These are phyloP conservation scores for Mythimna vitellina DNA, from an alignment of 2,888 invertebrate species.

Conservation along the genomic window DNA sequence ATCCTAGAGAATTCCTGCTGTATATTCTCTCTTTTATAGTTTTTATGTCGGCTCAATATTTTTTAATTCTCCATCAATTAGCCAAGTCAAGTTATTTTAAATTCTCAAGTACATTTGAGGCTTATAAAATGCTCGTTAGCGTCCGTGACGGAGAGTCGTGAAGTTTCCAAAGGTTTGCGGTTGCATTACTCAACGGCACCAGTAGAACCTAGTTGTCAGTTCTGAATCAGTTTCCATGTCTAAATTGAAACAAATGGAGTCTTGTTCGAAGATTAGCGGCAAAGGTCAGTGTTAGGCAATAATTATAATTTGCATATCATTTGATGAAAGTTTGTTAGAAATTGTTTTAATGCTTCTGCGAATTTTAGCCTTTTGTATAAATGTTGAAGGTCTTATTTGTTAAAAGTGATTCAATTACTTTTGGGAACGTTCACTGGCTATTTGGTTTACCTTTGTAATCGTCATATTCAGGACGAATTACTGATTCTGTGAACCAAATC, in stretches of 20 bases:
- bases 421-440: neutral
- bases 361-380: neutral
- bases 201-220: slow-evolving; percentile 16
- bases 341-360: neutral
- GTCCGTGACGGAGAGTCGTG: slow-evolving; percentile 57
- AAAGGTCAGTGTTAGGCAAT: slow-evolving; percentile 37
- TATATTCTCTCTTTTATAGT: neutral
- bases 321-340: neutral
- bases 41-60: neutral
- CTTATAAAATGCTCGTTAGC: slow-evolving; percentile 53
- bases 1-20: too few species aligned
- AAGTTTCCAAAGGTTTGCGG: slow-evolving; percentile 55
- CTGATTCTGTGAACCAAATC: neutral
- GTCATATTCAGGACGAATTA: neutral
- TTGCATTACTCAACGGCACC: slow-evolving; percentile 38
- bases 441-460: neutral
- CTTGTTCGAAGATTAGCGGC: slow-evolving; percentile 19
- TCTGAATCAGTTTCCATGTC: slow-evolving; percentile 28
- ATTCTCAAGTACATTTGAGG: slow-evolving; percentile 28
- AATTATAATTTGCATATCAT: slow-evolving; percentile 7
- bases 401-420: neutral
- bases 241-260: slow-evolving; percentile 33
- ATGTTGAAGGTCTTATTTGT: neutral
- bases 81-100: slow-evolving; percentile 4
- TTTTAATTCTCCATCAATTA: slow-evolving; percentile 21